Evolutionary conservation across 2,888 invertebrate genomes (phyloP).

Genomic region (Neuroscelio doddi): DNA sequence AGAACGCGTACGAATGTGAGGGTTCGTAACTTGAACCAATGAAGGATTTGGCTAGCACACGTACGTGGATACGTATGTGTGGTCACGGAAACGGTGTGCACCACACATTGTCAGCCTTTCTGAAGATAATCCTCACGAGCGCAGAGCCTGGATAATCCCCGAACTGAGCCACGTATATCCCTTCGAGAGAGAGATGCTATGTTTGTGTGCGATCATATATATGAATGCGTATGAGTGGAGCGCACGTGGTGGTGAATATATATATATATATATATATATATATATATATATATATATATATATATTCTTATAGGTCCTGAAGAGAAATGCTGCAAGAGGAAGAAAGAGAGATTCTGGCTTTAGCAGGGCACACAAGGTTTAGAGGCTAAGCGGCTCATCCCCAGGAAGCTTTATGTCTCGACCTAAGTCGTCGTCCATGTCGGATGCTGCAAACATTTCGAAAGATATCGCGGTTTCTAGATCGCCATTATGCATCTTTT

Average conservation of each 20-base stretch:
- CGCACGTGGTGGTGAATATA: no score
- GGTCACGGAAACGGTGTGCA: no score
- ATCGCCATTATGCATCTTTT: slow-evolving; percentile 46
- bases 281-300: slow-evolving; percentile 3
- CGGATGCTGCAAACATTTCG: slow-evolving; percentile 61
- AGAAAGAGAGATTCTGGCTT: slow-evolving; percentile 42
- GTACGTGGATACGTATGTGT: slow-evolving; percentile 32
- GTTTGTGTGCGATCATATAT: slow-evolving; percentile 9
- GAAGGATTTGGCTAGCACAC: slow-evolving; percentile 65
- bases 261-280: slow-evolving; percentile 11
- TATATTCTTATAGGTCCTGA: slow-evolving; percentile 10
- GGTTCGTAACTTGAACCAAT: slow-evolving; percentile 49
- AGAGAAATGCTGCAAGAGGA: slow-evolving; percentile 18
- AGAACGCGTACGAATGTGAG: no score
- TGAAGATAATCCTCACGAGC: slow-evolving; percentile 70
- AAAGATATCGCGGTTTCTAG: slow-evolving; percentile 57
- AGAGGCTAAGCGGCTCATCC: slow-evolving; percentile 71
- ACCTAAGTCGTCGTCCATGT: slow-evolving; percentile 55
- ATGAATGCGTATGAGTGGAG: no score
- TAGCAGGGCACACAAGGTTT: slow-evolving; percentile 68
- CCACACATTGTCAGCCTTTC: slow-evolving; percentile 48
- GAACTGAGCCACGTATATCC: slow-evolving; percentile 59
- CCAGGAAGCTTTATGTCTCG: slow-evolving; percentile 68
- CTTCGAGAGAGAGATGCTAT: slow-evolving; percentile 42
- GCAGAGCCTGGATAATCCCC: slow-evolving; percentile 69